Conservation (phyloP, 2,888 invertebrate species). For the Meteorus cinctellus region DNA sequence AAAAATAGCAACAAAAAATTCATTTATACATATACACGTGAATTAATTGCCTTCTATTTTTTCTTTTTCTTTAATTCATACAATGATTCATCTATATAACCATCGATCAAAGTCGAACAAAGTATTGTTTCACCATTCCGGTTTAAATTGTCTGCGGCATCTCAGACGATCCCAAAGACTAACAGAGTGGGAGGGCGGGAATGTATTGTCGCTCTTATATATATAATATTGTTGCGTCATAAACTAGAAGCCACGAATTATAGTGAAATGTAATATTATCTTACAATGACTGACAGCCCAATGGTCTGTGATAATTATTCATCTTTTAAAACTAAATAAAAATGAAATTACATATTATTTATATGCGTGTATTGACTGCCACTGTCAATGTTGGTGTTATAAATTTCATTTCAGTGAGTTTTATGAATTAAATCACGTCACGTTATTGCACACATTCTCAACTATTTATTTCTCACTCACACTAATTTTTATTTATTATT, state of each 20-base stretch:
- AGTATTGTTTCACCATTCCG: slow-evolving; percentile 45
- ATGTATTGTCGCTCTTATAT: slow-evolving; percentile 1
- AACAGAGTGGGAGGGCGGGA: no score
- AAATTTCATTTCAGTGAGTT: slow-evolving; percentile 31
- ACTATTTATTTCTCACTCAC: background rate
- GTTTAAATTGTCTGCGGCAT: slow-evolving; percentile 26
- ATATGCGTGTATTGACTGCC: slow-evolving; percentile 19
- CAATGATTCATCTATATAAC: slow-evolving; percentile 43
- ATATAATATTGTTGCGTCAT: slow-evolving; percentile 9
- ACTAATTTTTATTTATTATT: slow-evolving; percentile 10
- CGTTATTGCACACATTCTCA: slow-evolving; percentile 33
- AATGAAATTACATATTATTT: background rate
- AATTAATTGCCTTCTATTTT: slow-evolving; percentile 40
- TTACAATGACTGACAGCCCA: slow-evolving; percentile 32
- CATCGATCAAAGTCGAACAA: slow-evolving; percentile 45
- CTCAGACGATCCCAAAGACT: background rate
- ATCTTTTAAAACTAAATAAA: slow-evolving; percentile 27
- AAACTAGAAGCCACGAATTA: slow-evolving; percentile 16
- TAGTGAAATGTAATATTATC: slow-evolving; percentile 24
- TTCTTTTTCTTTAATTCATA: background rate
- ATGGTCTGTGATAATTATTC: slow-evolving; percentile 29
- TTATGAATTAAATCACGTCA: slow-evolving; percentile 19
- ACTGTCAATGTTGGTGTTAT: slow-evolving; percentile 25
- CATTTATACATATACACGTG: background rate
- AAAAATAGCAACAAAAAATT: background rate